Evolutionary conservation across 2,113 vertebrate genomes (phyloP).

Genomic region (Crypturellus undulatus): DNA sequence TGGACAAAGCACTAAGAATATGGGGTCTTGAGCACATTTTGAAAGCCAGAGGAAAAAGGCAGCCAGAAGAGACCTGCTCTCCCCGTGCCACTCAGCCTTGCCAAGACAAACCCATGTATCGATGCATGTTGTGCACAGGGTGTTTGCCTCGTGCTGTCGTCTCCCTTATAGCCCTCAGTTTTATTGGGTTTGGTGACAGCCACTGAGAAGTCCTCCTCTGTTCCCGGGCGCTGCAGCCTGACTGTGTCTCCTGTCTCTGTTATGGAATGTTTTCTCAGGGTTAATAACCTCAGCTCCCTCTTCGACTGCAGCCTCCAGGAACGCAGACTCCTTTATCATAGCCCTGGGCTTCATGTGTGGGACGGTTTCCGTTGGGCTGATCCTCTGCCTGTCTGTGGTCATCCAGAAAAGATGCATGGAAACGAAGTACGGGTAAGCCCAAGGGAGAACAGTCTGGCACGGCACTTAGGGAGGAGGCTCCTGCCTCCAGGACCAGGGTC

Average conservation of each 20-base stretch:
- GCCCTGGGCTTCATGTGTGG: constrained; percentile 83
- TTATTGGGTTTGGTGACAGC: not conserved
- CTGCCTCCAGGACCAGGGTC: accelerated
- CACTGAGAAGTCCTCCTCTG: not conserved
- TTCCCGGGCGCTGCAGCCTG: not conserved
- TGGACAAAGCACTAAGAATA: not conserved
- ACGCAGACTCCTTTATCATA: constrained; percentile 73
- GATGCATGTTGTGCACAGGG: not conserved
- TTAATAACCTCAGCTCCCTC: constrained; percentile 77
- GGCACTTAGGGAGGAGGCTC: not conserved
- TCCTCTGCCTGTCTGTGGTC: constrained; percentile 80
- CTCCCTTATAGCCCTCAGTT: accelerated
- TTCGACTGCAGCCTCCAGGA: constrained; percentile 77
- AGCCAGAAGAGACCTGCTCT: not conserved
- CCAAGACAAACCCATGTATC: not conserved
- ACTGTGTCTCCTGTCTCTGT: not conserved
- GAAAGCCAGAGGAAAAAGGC: not conserved
- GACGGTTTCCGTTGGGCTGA: constrained; percentile 77
- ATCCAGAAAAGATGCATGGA: constrained; percentile 80
- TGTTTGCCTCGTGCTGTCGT: not conserved
- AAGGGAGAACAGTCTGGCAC: accelerated
- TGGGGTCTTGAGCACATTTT: not conserved
- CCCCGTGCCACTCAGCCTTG: accelerated
- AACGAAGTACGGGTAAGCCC: constrained; percentile 85
- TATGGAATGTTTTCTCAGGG: constrained; percentile 63